phyloP scores from a whole-genome alignment of 2,888 invertebrate genomes.

The Machimus atricapillus region DNA sequence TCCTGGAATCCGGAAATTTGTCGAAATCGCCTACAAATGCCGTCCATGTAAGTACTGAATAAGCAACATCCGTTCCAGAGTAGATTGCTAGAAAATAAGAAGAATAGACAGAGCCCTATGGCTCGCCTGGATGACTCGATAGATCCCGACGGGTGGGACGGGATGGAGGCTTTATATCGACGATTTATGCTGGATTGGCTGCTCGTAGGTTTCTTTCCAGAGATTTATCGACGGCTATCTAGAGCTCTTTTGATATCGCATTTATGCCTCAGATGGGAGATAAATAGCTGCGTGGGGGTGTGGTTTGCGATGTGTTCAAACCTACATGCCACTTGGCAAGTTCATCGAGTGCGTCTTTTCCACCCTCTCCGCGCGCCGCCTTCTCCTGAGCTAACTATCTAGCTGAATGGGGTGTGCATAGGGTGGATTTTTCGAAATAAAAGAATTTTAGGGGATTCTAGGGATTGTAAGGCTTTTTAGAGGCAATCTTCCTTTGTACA shows the following conservation, averaged over 20 bases:
- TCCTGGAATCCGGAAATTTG: conserved; percentile 88
- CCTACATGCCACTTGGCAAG: background rate
- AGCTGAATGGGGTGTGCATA: conserved; percentile 16
- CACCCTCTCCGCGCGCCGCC: background rate
- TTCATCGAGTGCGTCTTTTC: background rate
- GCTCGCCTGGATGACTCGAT: background rate
- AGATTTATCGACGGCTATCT: conserved; percentile 29
- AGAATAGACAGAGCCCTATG: background rate
- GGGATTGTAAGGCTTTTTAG: background rate
- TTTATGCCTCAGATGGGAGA: conserved; percentile 13
- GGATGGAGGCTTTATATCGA: background rate
- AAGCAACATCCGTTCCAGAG: conserved; percentile 27
- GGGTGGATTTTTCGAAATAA: background rate
- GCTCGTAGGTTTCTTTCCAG: conserved; percentile 4
- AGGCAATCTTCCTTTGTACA: background rate
- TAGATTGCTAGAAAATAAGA: background rate
- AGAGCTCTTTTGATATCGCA: conserved; percentile 30
- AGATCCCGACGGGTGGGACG: background rate
- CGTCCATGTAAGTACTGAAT: conserved; percentile 84
- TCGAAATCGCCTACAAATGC: conserved; percentile 96
- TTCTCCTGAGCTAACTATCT: conserved; percentile 5
- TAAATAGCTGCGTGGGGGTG: conserved; percentile 1
- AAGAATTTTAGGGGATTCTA: background rate
- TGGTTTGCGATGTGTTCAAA: background rate
- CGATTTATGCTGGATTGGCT: conserved; percentile 32